phyloP scores from a whole-genome alignment of 1,140 invertebrate species.

The Paraescarpia echinospica region DNA sequence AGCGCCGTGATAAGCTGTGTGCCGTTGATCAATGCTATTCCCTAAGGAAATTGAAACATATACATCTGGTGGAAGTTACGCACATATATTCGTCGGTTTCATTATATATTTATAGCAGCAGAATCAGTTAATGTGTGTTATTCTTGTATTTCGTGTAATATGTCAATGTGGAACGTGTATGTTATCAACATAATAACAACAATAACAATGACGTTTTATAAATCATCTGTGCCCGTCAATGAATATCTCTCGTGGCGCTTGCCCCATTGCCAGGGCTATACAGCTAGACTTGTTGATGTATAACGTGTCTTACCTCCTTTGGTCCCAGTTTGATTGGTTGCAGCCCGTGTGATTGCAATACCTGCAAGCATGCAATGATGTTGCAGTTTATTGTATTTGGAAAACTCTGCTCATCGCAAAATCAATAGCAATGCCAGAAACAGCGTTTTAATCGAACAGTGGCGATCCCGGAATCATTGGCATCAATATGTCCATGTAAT shows the following conservation, averaged over 20 bases:
- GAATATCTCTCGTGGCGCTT: too few species aligned
- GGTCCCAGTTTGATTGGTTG: slow-evolving; percentile 66
- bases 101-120: too few species aligned
- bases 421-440: neutral
- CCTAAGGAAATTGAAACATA: slow-evolving; percentile 49
- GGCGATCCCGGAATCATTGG: too few species aligned
- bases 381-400: neutral
- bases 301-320: slow-evolving; percentile 63
- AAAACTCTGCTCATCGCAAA: neutral
- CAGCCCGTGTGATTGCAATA: slow-evolving; percentile 66
- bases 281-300: too few species aligned
- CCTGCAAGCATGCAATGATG: slow-evolving; percentile 51
- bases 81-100: too few species aligned
- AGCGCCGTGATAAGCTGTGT: slow-evolving; percentile 75
- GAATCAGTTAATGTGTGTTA: too few species aligned
- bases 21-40: slow-evolving; percentile 74
- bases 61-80: too few species aligned
- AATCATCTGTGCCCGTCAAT: too few species aligned
- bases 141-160: neutral
- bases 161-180: neutral
- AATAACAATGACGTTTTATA: neutral
- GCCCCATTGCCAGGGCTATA: too few species aligned
- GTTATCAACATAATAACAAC: neutral
- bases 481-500: neutral
- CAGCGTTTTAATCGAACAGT: neutral